These are phyloP conservation scores for Blennius ocellaris DNA, from an alignment of 2,113 vertebrate species.

Conservation along the genomic window DNA sequence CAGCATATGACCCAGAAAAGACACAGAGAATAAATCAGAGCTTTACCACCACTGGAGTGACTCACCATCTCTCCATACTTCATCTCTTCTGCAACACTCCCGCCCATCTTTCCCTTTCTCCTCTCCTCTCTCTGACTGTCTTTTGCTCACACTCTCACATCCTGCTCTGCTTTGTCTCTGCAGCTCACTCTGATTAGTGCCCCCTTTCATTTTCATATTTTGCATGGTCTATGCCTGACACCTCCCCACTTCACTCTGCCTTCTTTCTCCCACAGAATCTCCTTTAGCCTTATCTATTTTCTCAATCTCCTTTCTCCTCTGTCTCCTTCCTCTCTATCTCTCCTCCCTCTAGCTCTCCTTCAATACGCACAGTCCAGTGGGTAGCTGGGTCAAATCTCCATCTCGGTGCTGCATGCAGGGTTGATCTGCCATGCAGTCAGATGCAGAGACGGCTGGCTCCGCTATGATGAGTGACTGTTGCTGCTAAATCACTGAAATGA, in stretches of 20 bases:
- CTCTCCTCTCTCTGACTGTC: conserved; percentile 41
- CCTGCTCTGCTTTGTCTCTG: conserved; percentile 52
- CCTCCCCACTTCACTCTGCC: conserved; percentile 34
- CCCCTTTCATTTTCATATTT: conserved; percentile 47
- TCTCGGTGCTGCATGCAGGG: conserved; percentile 67
- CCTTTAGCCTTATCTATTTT: conserved; percentile 42
- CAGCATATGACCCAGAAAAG: conserved; percentile 82
- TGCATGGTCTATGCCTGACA: conserved; percentile 43
- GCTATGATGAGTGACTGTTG: conserved; percentile 51
- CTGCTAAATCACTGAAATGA: conserved; percentile 52
- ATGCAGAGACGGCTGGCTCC: conserved; percentile 55
- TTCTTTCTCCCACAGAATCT: conserved; percentile 55
- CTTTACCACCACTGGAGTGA: conserved; percentile 77
- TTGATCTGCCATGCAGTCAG: conserved; percentile 69
- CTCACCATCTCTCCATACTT: conserved; percentile 77
- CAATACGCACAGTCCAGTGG: conserved; percentile 78
- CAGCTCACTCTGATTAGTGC: conserved; percentile 35
- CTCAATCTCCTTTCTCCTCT: too few species aligned
- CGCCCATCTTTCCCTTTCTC: conserved; percentile 50
- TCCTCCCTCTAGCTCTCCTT: conserved; percentile 43
- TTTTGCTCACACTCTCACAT: conserved; percentile 40
- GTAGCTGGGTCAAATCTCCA: conserved; percentile 81
- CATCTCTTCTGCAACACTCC: conserved; percentile 63
- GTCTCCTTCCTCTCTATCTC: conserved; percentile 1
- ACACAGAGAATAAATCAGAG: conserved; percentile 81